A percentile compares a stretch with the other conserved stretches of the same genome.
phyloP scores from a whole-genome alignment of 1,140 invertebrate genomes.

The Papilio helenus region DNA sequence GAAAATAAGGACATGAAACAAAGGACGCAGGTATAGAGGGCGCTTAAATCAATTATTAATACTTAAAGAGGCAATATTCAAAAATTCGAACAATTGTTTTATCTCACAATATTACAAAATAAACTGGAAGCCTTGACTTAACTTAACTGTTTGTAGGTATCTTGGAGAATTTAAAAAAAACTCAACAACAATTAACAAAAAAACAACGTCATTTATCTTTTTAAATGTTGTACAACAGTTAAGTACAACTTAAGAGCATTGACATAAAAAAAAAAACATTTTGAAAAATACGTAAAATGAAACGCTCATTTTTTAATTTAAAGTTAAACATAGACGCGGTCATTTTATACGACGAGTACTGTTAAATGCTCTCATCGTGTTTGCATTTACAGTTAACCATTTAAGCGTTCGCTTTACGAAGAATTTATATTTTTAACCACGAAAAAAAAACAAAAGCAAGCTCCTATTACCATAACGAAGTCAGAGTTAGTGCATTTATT shows the following conservation, averaged over 20 bases:
- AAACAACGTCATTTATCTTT: not conserved
- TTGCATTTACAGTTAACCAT: constrained; percentile 15
- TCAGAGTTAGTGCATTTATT: not conserved
- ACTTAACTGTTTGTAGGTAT: too few relatives aligned
- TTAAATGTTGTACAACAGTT: not conserved
- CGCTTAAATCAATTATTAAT: too few relatives aligned
- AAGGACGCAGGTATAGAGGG: too few relatives aligned
- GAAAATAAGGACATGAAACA: too few relatives aligned
- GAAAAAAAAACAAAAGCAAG: not conserved
- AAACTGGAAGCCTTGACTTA: too few relatives aligned
- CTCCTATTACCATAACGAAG: not conserved
- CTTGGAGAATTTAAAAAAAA: too few relatives aligned
- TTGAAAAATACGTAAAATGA: not conserved
- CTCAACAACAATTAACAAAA: not conserved
- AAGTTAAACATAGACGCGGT: constrained; percentile 20
- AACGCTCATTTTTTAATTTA: constrained; percentile 13
- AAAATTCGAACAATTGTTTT: too few relatives aligned
- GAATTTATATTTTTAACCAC: constrained; percentile 7
- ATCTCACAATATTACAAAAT: too few relatives aligned
- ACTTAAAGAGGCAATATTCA: too few relatives aligned
- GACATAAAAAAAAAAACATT: constrained; percentile 5
- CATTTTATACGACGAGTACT: constrained; percentile 7
- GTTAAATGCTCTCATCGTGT: constrained; percentile 6
- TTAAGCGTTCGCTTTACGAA: not conserved
- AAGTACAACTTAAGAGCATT: not conserved